Base-by-base conservation (phyloP, 2,113 vertebrate species). In the Perognathus longimembris region DNA sequence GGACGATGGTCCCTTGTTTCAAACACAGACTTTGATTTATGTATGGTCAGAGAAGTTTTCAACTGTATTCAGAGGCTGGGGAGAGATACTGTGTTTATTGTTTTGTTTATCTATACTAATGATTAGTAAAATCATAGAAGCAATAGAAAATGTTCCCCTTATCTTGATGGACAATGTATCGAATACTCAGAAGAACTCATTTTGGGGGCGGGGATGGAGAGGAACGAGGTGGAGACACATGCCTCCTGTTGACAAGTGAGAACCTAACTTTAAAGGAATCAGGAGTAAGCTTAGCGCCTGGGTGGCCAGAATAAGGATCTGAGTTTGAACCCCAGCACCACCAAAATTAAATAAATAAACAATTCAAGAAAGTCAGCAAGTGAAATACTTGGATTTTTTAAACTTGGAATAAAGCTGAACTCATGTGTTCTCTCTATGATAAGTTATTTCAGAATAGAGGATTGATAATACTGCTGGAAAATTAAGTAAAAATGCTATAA, bases 371-470 rank as follows among this genome's bases (percentile, higher is more conserved):
- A n/a, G 7, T 9, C 18, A 38, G 5, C 26, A 36, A 42, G 17
- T 71, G 50, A 26, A 38, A 2, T 45, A 45, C 9, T 45, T 11
- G 66, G 15, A 6, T 67, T 34, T 78, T 12, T 45, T n/a, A n/a
- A n/a, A n/a, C n/a, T n/a, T n/a, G n/a, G n/a, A 12, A 57, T 17
- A 7, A 73, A 21, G 4, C 0, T 38, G 7, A 7, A 45, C 10
- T 61, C 18, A 70, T 40, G 45, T 18, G 24, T 74, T 74, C 38
- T 67, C 45, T 78, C 32, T 61, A 66, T 22, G 22, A 20, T 45
- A 45, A 45, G 6, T 61, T 91, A 57, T 24, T 78, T 78, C 7
- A 57, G 42, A 73, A 73, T 66, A 42, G 28, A 57, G 15, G 6
- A 59, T 81, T 64, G 38, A 61, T n/a, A 12, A 63, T 11, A 17